Percentiles rank a stretch among this genome's conserved stretches.
phyloP scores from a whole-genome alignment of 2,888 invertebrate genomes.

The Diarsia mendica region DNA sequence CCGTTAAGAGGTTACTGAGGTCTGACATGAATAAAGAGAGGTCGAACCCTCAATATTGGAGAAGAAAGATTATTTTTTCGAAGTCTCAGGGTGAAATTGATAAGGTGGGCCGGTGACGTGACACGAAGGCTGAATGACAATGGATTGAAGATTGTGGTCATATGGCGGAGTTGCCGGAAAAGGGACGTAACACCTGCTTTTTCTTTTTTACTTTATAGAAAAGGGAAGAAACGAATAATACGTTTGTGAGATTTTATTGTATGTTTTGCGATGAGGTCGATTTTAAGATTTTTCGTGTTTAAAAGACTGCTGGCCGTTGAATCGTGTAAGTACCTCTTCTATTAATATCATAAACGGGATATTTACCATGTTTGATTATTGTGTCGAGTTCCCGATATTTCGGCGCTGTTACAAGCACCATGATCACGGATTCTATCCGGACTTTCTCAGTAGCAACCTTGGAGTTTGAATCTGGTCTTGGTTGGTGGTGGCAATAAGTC shows the following conservation, averaged over 20 bases:
- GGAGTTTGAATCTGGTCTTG: too few species aligned
- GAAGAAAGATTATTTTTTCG: constrained; percentile 55
- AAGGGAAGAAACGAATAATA: neutral
- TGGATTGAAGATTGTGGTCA: constrained; percentile 18
- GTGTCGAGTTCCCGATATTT: too few species aligned
- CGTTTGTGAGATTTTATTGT: neutral
- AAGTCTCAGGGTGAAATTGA: constrained; percentile 49
- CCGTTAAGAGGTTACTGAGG: constrained; percentile 25
- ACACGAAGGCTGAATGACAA: constrained; percentile 38
- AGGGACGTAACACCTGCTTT: constrained; percentile 28
- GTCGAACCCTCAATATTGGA: constrained; percentile 37
- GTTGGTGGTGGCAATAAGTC: too few species aligned
- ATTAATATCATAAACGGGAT: too few species aligned
- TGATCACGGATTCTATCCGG: too few species aligned
- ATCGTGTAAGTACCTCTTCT: too few species aligned
- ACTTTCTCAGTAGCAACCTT: too few species aligned
- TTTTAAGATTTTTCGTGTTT: too few species aligned
- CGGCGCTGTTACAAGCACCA: too few species aligned
- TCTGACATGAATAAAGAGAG: constrained; percentile 49
- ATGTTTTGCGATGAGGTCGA: neutral
- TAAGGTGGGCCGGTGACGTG: constrained; percentile 49
- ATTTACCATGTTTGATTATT: too few species aligned
- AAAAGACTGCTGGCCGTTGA: too few species aligned
- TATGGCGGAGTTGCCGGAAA: neutral
- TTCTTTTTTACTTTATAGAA: constrained; percentile 13